Evolutionary conservation across 2,888 invertebrate species (phyloP), one percentile per base, ranked within the genome.

Genomic region (Dioctria rufipes): DNA sequence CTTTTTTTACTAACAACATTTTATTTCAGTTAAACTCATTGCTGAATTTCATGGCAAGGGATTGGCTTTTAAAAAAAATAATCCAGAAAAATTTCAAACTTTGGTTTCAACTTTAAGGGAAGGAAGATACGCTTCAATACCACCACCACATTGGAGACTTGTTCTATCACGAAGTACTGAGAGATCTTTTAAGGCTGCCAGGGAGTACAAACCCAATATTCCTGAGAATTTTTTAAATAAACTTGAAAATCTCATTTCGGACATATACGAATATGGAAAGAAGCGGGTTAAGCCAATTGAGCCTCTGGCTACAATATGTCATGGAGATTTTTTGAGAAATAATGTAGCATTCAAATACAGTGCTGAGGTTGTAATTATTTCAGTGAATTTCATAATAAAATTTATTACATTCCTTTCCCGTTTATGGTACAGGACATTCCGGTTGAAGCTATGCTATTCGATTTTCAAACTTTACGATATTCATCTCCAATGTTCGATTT

Each of bases 401-500:
- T 46, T n/a, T 37, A 40, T 46, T 58, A 49, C 42, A 8, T 9
- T 63, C 42, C 42, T 37, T 66, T 65, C 3, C 58, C 25, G 3
- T 66, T 78, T 13, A 39, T 25, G 25, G 0, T 25, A 25, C 46
- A 85, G 85, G 79, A 83, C 42, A 58, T 78, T 8, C 88, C 89
- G 0, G 66, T 81, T 3, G 87, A 85, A 3, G 84, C 86, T 1
- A 87, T 88, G 85, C 88, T 89, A 88, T 89, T 89, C 78, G 89
- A 89, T 84, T 87, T 89, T 65, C 89, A 89, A 84, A 89, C 89
- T 0, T 81, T 89, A 61, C 85, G 88, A 1, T 82, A 87, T 58
- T 85, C 85, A 5, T 88, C 89, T 11, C 89, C 89, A 49, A 89
- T 89, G 89, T 71, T 88, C 0, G 89, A 89, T 82, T 83, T 89